These are phyloP conservation scores for Lutjanus argentimaculatus DNA, from an alignment of 2,797 vertebrate genomes.

Conservation along the genomic window DNA sequence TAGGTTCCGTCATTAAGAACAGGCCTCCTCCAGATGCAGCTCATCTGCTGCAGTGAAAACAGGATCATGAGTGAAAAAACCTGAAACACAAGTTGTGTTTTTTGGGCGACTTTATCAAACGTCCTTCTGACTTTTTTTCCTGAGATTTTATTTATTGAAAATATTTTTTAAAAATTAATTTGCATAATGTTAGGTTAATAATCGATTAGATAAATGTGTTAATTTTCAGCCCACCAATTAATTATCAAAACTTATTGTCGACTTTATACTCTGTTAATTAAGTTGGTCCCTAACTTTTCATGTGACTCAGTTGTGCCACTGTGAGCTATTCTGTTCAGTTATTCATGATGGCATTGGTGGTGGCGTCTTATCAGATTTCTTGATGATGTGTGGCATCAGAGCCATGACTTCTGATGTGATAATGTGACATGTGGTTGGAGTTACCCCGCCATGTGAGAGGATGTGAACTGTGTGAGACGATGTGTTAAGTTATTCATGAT, in stretches of 20 bases:
- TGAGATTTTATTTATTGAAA: neutral
- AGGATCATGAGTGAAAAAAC: no score
- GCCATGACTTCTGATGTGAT: constrained; percentile 35
- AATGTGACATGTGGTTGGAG: constrained; percentile 41
- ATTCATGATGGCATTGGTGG: constrained; percentile 50
- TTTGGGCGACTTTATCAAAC: no score
- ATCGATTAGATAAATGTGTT: neutral
- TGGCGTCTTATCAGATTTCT: constrained; percentile 61
- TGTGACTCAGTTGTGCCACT: constrained; percentile 21
- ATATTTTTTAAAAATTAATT: neutral
- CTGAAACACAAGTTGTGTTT: no score
- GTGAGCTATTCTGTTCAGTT: constrained; percentile 53
- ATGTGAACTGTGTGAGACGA: constrained; percentile 42
- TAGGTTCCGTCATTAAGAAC: no score
- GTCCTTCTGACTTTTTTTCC: no score
- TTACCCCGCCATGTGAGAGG: constrained; percentile 37
- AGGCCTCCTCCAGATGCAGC: no score
- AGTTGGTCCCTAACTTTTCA: constrained; percentile 21
- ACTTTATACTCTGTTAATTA: neutral
- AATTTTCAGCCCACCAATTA: neutral
- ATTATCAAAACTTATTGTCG: neutral
- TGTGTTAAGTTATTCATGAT: constrained; percentile 53
- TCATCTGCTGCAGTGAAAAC: no score
- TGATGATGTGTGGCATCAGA: constrained; percentile 34
- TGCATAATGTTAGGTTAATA: neutral